Evolutionary conservation across 2,888 invertebrate genomes (phyloP).

Genomic region (Nomada lathburiana): DNA sequence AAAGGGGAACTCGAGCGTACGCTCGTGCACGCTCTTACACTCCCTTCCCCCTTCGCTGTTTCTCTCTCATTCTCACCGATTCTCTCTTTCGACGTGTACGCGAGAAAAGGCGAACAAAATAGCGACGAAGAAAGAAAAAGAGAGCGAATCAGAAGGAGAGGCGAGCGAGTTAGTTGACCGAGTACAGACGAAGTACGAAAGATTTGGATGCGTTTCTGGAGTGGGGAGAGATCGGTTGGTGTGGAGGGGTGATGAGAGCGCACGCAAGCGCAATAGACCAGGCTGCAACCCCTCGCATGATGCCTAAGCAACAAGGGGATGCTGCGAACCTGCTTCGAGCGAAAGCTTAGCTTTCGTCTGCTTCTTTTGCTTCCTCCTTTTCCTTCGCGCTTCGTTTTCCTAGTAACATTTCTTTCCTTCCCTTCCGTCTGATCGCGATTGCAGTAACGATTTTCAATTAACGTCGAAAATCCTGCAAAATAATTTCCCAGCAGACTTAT

Average conservation of each 20-base stretch:
- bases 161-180: slow-evolving; percentile 58
- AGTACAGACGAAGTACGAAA: slow-evolving; percentile 60
- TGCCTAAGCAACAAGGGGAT: slow-evolving; percentile 69
- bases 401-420: neutral
- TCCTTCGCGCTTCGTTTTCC: slow-evolving; percentile 9
- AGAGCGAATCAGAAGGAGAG: slow-evolving; percentile 41
- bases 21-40: slow-evolving; percentile 44
- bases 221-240: slow-evolving; percentile 36
- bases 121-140: slow-evolving; percentile 21
- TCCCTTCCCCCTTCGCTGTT: neutral
- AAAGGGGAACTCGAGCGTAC: slow-evolving; percentile 57
- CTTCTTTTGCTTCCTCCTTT: slow-evolving; percentile 47
- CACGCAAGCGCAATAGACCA: slow-evolving; percentile 65
- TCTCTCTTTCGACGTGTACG: neutral
- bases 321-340: slow-evolving; percentile 75
- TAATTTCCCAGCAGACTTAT: neutral
- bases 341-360: slow-evolving; percentile 59
- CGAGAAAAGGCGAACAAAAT: slow-evolving; percentile 58
- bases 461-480: neutral
- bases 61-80: neutral
- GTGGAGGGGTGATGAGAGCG: slow-evolving; percentile 40
- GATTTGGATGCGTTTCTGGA: slow-evolving; percentile 57
- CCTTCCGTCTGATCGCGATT: slow-evolving; percentile 11
- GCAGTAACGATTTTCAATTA: slow-evolving; percentile 4
- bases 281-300: slow-evolving; percentile 64